These are phyloP conservation scores for Mugil cephalus DNA, from an alignment of 2,113 vertebrate genomes.

Conservation along the genomic window DNA sequence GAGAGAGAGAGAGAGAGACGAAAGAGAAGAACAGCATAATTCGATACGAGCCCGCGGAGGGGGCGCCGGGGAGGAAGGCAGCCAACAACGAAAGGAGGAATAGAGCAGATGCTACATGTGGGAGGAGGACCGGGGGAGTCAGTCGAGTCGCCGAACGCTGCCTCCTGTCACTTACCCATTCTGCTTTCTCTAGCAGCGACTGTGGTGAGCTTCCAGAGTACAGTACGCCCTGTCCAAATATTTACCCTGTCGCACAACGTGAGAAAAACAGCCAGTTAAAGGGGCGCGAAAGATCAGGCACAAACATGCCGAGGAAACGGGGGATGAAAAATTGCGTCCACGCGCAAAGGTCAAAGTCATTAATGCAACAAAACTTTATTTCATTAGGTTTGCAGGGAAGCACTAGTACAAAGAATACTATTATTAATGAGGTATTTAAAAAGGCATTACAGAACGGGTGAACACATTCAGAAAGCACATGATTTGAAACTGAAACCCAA, in stretches of 20 bases:
- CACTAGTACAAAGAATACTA: slow-evolving; percentile 2
- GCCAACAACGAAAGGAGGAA: slow-evolving; percentile 65
- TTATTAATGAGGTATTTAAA: not conserved
- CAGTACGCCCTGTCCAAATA: slow-evolving; percentile 46
- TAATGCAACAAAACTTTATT: slow-evolving; percentile 5
- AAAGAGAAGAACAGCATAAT: slow-evolving; percentile 84
- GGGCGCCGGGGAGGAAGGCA: slow-evolving; percentile 54
- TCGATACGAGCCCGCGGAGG: slow-evolving; percentile 75
- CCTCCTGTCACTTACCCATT: slow-evolving; percentile 61
- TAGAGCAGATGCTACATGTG: slow-evolving; percentile 69
- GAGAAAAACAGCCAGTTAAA: slow-evolving; percentile 7
- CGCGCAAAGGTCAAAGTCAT: not conserved
- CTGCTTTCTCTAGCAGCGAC: slow-evolving; percentile 16
- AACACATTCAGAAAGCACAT: slow-evolving; percentile 33
- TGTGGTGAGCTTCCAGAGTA: slow-evolving; percentile 25
- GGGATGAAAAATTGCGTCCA: not conserved
- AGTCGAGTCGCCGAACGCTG: slow-evolving; percentile 16
- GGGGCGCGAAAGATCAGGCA: slow-evolving; percentile 5
- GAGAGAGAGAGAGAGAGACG: slow-evolving; percentile 41
- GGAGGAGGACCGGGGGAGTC: slow-evolving; percentile 34
- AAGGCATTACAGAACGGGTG: slow-evolving; percentile 2
- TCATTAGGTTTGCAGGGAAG: not conserved
- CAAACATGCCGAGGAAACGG: not conserved
- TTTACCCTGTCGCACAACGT: slow-evolving; percentile 44
- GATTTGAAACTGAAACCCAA: slow-evolving; percentile 2